Percentiles rank a stretch among this genome's conserved stretches.
These are phyloP conservation scores for Bos taurus DNA, from an alignment of 2,113 vertebrate genomes.

Conservation along the genomic window ARS-UCD2.0 NC_037337.1:75641501-75642000, in stretches of 20 bases:
- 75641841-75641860: not conserved
- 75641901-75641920: not conserved
- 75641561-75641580: not conserved
- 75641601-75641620: not conserved
- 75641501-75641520: not conserved
- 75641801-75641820: not conserved
- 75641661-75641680: not conserved
- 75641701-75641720: not conserved
- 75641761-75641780: not conserved
- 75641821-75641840: not conserved
- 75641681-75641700: not conserved
- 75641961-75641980: not conserved
- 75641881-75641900: not conserved
- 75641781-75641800: not conserved
- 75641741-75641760: not conserved
- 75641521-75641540: not conserved
- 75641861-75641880: not conserved
- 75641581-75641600: not conserved
- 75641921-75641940: conserved; percentile 2
- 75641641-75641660: not conserved
- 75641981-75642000: not conserved
- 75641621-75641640: not conserved
- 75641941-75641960: not conserved
- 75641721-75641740: not conserved
- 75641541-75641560: conserved; percentile 4